These are phyloP conservation scores for Lepidocolaptes lacrymiger DNA, from an alignment of 2,797 vertebrate genomes.

Conservation along the genomic window DNA sequence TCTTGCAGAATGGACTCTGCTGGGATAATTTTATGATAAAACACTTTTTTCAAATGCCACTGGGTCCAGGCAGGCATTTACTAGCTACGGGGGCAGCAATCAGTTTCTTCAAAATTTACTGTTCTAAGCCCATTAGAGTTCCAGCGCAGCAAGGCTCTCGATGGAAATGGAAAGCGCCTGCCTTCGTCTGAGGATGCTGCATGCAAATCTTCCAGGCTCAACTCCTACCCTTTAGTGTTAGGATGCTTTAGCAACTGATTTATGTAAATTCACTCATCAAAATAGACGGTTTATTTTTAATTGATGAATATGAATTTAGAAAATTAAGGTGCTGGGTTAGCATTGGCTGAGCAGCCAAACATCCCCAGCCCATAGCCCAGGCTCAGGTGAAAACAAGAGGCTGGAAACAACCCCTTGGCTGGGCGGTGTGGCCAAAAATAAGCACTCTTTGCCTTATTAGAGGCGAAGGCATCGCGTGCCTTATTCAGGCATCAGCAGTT, in stretches of 20 bases:
- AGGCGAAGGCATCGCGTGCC: neutral
- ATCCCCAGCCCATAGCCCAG: neutral
- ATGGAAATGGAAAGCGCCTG: conserved; percentile 81
- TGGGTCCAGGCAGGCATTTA: conserved; percentile 94
- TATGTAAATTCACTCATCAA: conserved; percentile 77
- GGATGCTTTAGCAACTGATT: conserved; percentile 80
- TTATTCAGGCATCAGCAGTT: conserved; percentile 18
- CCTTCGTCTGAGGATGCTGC: conserved; percentile 78
- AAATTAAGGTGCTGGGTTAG: conserved; percentile 65
- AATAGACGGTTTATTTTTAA: conserved; percentile 70
- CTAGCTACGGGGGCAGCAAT: conserved; percentile 92
- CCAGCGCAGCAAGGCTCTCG: conserved; percentile 91
- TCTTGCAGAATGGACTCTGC: conserved; percentile 86
- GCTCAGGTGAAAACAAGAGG: conserved; percentile 42
- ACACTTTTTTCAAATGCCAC: conserved; percentile 86
- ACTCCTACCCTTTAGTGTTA: conserved; percentile 80
- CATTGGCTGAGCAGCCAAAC: neutral
- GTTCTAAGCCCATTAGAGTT: conserved; percentile 94
- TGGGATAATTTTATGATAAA: conserved; percentile 91
- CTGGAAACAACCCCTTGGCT: neutral
- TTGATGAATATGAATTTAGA: conserved; percentile 78
- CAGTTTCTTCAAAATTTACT: conserved; percentile 90
- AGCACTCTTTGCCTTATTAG: neutral
- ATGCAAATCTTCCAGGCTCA: conserved; percentile 79
- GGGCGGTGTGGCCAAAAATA: neutral